A percentile compares a stretch with the other conserved stretches of the same genome.
Evolutionary conservation across 2,113 vertebrate species (phyloP).

Genomic region (Vidua chalybeata): DNA sequence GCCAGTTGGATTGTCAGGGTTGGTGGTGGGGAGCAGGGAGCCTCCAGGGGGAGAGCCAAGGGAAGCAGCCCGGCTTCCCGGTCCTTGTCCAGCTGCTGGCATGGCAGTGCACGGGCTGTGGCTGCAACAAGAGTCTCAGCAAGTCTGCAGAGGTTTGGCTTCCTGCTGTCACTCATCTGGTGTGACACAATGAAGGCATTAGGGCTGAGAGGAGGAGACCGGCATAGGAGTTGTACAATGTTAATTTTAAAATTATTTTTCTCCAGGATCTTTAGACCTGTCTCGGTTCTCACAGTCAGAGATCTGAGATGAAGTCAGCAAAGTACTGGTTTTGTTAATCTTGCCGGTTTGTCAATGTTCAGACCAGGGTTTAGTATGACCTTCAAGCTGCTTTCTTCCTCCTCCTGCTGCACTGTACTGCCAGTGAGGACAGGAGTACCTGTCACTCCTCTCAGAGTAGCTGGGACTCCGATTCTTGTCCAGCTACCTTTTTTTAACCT

Average conservation of each 20-base stretch:
- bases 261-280: background rate
- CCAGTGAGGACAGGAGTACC: background rate
- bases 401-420: background rate
- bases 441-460: background rate
- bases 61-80: background rate
- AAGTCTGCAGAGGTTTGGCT: background rate
- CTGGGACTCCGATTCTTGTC: background rate
- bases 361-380: background rate
- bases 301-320: background rate
- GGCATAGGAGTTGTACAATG: background rate
- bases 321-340: background rate
- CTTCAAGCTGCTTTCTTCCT: background rate
- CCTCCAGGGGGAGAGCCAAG: background rate
- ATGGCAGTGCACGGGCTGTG: rapidly evolving
- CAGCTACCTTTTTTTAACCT: background rate
- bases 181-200: background rate
- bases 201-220: background rate
- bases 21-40: background rate
- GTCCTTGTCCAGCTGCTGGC: background rate
- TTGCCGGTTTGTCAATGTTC: background rate
- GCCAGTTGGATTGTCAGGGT: background rate
- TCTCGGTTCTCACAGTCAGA: background rate
- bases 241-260: background rate
- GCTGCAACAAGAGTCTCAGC: background rate
- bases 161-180: background rate